Conservation (phyloP, 1,140 invertebrate species). For the Cydia amplana region DNA sequence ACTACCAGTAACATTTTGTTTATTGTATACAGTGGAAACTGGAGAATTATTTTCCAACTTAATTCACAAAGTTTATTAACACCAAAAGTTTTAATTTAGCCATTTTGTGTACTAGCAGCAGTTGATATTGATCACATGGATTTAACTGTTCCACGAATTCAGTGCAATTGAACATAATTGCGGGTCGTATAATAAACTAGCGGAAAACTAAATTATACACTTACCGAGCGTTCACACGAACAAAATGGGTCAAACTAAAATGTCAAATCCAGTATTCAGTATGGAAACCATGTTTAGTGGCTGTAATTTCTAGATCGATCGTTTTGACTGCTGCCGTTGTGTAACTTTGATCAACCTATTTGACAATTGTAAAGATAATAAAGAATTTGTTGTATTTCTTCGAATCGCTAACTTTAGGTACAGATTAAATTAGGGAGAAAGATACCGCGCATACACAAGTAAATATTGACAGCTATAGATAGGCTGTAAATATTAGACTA, state of each 20-base stretch:
- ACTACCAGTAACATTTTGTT: slow-evolving; percentile 3
- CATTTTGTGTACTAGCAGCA: neutral
- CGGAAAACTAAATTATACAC: slow-evolving; percentile 32
- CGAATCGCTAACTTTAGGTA: neutral
- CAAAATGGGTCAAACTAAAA: slow-evolving; percentile 24
- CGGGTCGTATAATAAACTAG: slow-evolving; percentile 6
- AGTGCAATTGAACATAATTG: slow-evolving; percentile 23
- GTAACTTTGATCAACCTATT: neutral
- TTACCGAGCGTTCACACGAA: slow-evolving; percentile 24
- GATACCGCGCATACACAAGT: neutral
- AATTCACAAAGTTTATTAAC: slow-evolving; percentile 8
- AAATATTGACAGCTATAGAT: slow-evolving; percentile 4
- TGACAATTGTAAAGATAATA: too few relatives aligned
- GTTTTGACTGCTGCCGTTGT: neutral
- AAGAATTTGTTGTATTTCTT: neutral
- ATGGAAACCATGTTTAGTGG: slow-evolving; percentile 1
- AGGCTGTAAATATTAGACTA: slow-evolving; percentile 17
- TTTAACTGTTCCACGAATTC: slow-evolving; percentile 25
- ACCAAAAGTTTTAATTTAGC: slow-evolving; percentile 1
- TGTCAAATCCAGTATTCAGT: slow-evolving; percentile 15
- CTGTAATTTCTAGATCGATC: slow-evolving; percentile 7
- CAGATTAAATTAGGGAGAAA: neutral
- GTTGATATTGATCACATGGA: slow-evolving; percentile 3
- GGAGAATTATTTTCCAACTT: neutral
- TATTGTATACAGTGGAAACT: neutral